Evolutionary conservation across 1,140 invertebrate genomes (phyloP), one percentile per base, ranked within the genome.

Genomic region (Drosophila mauritiana): DNA sequence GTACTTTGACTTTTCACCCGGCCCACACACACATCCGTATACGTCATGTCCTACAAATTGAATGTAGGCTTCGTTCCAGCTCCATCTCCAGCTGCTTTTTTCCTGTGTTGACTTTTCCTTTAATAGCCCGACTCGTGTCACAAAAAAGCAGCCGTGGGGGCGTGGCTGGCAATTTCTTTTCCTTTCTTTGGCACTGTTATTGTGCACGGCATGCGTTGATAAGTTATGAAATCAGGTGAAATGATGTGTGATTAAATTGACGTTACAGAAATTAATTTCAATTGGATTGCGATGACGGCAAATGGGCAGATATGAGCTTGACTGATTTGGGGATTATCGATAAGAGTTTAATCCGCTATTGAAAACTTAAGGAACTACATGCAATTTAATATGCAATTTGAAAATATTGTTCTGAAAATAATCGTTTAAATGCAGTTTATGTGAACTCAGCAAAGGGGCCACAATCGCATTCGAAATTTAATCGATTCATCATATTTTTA

Each of bases 161-260:
- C 63, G 65, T 36, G 39, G 57, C 11, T 46, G 53, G 63, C 52
- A 70, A 70, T 68, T 43, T 61, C 55, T 69, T 78, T 82, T 61
- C 55, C 64, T 78, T 82, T 45, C 37, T 69, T 65, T 10, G 54
- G 13, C 48, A 25, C 63, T 61, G 63, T 65, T 68, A 49, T 37
- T 52, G 74, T 48, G 76, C 59, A 69, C 61, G 59, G 48, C 45
- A 64, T 55, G 62, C 53, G 62, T 46, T 74, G 81, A 88, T 82
- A 85, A 85, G 57, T 75, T 82, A 83, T 72, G 68, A 78, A 82
- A 88, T 88, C 68, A 78, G 73, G 56, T 78, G 74, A 88, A 85
- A 82, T 75, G 78, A 75, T 61, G 68, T 57, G 59, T 78, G 81
- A 85, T 85, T 56, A 76, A 75, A 75, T 74, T 73, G 57, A 37